Evolutionary conservation across 2,888 invertebrate genomes (phyloP), one percentile per base, ranked within the genome.

Genomic region (Pycnomerus fuliginosus): DNA sequence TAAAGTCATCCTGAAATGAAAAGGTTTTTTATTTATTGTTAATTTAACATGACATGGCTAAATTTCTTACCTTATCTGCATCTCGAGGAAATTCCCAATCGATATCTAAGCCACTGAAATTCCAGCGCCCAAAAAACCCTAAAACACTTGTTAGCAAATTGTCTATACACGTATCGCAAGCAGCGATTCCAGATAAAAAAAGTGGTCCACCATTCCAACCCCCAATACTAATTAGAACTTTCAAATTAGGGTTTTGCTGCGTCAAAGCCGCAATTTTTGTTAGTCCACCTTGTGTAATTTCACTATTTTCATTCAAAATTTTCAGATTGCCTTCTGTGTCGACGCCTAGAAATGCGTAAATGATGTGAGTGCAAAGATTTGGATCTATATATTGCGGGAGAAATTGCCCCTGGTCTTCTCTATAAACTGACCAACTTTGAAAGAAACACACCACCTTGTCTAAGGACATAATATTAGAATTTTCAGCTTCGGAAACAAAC

Each of bases 301-400:
- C 38, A 17, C 25, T 36, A 35, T 30, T 36, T 13, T 35, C 60
- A 60, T 87, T 86, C n/a, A 84, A 68, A 1, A 82, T 68, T 1
- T 71, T 64, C 0, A 85, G 61, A 0, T 67, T 69, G 1, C 82
- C 81, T 28, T 75, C 69, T 1, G 62, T 43, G 24, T 76, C 67
- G 5, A 89, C 72, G 0, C 87, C 89, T 15, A 81, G 77, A 61
- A 91, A 91, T 0, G 83, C 71, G 62, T 88, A 91, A 7, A 88
- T 77, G 29, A 86, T 42, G 61, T 90, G 89, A 0, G 89, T 88
- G 64, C 90, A 90, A 0, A 86, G 71, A 5, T 67, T 67, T 0
- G 85, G 77, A 56, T 88, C 79, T 23, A 90, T 82, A 43, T 85
- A 57, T 4, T 76, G 74, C 0, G 87, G 79, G 5, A 80, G 75